Percentiles rank a stretch among this genome's conserved stretches.
Evolutionary conservation across 2,113 vertebrate genomes (phyloP).

Genomic region (Ciconia maguari): DNA sequence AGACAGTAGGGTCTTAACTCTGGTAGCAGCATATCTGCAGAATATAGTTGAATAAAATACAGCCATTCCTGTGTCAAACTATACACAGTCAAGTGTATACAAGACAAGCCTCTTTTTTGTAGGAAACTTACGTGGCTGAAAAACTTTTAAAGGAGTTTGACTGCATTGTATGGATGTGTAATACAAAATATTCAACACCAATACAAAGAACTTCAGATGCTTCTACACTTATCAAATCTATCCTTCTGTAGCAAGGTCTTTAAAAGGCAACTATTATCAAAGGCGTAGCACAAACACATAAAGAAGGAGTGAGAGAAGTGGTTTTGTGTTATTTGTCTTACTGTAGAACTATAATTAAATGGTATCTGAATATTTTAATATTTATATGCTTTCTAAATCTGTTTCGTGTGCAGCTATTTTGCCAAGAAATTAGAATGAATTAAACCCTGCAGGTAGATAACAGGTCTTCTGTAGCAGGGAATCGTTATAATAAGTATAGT

Average conservation of each 20-base stretch:
- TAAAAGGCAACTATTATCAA: not conserved
- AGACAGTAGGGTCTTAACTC: not conserved
- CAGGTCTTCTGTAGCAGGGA: not conserved
- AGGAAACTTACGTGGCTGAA: not conserved
- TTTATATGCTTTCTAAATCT: not conserved
- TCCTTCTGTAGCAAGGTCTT: not conserved
- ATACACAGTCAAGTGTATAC: not conserved
- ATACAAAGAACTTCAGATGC: not conserved
- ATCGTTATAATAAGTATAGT: not conserved
- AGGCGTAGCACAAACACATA: fast-evolving
- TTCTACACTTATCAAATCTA: not conserved
- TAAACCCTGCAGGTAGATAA: not conserved
- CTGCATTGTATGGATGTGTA: not conserved
- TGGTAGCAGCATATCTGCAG: not conserved
- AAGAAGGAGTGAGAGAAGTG: not conserved
- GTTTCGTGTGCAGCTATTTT: not conserved
- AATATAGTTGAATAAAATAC: not conserved
- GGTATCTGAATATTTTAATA: not conserved
- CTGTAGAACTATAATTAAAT: not conserved
- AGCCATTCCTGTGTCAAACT: not conserved
- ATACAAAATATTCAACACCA: not conserved
- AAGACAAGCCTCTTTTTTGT: not conserved
- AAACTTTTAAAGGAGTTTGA: not conserved
- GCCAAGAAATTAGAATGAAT: not conserved
- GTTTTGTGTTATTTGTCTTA: not conserved